Percentiles rank a stretch among this genome's conserved stretches.
These are phyloP conservation scores for Marmota monax DNA, from an alignment of 2,113 vertebrate genomes.

Conservation along the genomic window DNA sequence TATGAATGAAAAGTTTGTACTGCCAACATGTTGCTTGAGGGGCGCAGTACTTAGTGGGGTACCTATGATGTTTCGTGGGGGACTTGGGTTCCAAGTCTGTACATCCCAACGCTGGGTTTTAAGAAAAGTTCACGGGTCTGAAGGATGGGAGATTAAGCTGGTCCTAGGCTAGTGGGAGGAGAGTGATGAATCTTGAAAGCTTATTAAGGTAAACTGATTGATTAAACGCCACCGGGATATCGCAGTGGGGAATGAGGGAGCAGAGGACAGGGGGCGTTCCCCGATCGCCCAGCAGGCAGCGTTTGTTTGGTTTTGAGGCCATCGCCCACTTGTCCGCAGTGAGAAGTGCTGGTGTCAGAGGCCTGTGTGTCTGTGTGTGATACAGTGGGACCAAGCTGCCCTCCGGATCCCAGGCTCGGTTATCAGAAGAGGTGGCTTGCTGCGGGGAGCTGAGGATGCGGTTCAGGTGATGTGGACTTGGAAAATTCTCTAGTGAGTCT, in stretches of 20 bases:
- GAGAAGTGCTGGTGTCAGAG: constrained; percentile 17
- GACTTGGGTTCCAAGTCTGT: neutral
- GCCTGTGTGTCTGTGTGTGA: constrained; percentile 1
- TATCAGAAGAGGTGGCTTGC: constrained; percentile 16
- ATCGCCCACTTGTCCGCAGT: neutral
- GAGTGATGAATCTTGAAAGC: constrained; percentile 23
- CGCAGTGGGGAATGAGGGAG: constrained; percentile 29
- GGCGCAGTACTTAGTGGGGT: constrained; percentile 48
- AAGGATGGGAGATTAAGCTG: constrained; percentile 32
- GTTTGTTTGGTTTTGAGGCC: neutral
- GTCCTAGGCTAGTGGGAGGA: constrained; percentile 43
- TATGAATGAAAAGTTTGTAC: constrained; percentile 80
- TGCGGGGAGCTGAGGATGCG: neutral
- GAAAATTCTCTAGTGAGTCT: constrained; percentile 22
- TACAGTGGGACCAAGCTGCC: neutral
- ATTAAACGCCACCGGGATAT: constrained; percentile 52
- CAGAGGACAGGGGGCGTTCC: constrained; percentile 69
- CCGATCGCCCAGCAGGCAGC: neutral
- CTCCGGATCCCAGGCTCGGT: neutral
- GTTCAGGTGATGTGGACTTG: neutral
- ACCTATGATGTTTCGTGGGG: constrained; percentile 21
- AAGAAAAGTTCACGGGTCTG: constrained; percentile 68
- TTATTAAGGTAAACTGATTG: constrained; percentile 8
- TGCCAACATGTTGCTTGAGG: constrained; percentile 79
- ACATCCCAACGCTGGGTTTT: neutral